Evolutionary conservation across 1,140 invertebrate species (phyloP), one percentile per base, ranked within the genome.

Genomic region (Ceratina japonica): DNA sequence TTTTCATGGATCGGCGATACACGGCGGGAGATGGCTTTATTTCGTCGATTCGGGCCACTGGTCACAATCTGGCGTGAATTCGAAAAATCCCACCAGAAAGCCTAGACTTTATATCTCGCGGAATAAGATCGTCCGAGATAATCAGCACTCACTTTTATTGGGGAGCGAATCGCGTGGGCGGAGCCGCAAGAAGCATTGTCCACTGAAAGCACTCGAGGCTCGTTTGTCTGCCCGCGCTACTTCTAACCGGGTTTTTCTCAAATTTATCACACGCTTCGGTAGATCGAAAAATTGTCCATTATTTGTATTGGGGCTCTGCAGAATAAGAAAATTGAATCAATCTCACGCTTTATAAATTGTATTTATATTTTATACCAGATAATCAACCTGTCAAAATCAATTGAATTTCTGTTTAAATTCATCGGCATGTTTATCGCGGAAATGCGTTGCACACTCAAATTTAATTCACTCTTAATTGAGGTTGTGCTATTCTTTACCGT

Each of bases 131-230:
- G 63, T 52, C 79, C 49, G 62, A 80, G 79, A 84, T 80, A 80
- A 84, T 84, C 78, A 71, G 69, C 77, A 58, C 78, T 80, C 78
- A 51, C 68, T 84, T 84, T 80, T 84, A 84, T 84, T 76, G 72
- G 73, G 70, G 63, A 75, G 54, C 52, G 65, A 44, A 84, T 85
- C 62, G 69, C n/a, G 73, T 76, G 44, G 80, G 78, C 82, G 72
- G 73, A 37, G 52, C 16, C 62, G 65, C 69, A 75, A 80, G 72
- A 84, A 74, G 81, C 70, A 79, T 84, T 84, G 82, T 79, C 76
- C 75, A 44, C 65, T 59, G 62, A 62, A 73, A 75, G 59, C 37
- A 72, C 24, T 78, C 44, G 2, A 15, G 44, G 18, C 74, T 74
- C 59, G 73, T 52, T 84, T 73, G 68, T 75, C 72, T 63, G 27